Evolutionary conservation across 2,797 vertebrate genomes (phyloP), one percentile per base, ranked within the genome.

Genomic region (Acanthornis magna): DNA sequence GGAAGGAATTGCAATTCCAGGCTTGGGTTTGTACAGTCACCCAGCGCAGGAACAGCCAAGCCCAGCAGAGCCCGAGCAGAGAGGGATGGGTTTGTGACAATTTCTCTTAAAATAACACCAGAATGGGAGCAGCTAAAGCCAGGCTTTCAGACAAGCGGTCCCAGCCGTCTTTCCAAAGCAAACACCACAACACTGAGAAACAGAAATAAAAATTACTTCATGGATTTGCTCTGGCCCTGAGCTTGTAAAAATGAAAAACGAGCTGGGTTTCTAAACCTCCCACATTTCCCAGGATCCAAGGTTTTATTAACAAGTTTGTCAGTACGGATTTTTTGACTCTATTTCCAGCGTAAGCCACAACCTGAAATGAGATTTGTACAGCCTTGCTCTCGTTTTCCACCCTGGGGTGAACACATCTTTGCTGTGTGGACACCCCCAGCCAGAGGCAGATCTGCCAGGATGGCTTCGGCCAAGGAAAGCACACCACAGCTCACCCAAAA

Each of bases 161-260:
- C 89, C 85, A 74, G 70, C 54, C 4, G 1, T 43, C 58, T 45
- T 74, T 71, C 89, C 94, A 93, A 93, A 93, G 72, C 67, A 92
- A 95, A 93, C 65, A 63, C 3, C 45, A 61, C 43, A 70, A 67
- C 71, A n/a, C 45, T 1, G 1, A 92, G 57, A 71, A 94, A 87
- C 63, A 93, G 89, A 91, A 95, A 89, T 92, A 95, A 89, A 92
- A 93, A 88, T 80, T 13, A 92, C 81, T 93, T 87, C 88, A 71
- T 17, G 62, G 86, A 80, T 93, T 94, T 93, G 21, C 68, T 85
- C 62, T 17, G 50, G 94, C 89, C 61, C 65, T 1, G 2, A 71
- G 72, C 89, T 92, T 89, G 92, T 79, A 89, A 92, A 85, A 94
- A 87, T 48, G 53, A 92, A 63, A 87, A 92, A 71, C 7, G 48